These are phyloP conservation scores for Lasius platythorax DNA, from an alignment of 2,888 invertebrate genomes.

Conservation along the genomic window DNA sequence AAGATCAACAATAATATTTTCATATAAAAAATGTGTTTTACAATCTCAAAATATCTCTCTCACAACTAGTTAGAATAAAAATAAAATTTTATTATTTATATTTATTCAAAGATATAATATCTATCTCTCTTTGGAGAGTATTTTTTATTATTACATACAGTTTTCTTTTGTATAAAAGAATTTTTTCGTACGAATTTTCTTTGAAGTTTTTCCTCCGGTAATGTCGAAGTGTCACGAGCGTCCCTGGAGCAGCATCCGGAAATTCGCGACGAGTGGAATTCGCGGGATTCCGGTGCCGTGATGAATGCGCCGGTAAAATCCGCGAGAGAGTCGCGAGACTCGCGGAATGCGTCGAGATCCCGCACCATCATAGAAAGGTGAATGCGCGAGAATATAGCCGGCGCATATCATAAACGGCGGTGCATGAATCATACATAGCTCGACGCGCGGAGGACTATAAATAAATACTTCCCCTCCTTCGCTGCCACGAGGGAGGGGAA, in stretches of 20 bases:
- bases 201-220: too few species aligned
- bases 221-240: not conserved
- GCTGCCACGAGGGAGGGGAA: not conserved
- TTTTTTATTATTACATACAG: not conserved
- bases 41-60: too few species aligned
- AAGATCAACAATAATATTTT: too few species aligned
- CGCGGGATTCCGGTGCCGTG: not conserved
- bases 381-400: slow-evolving; percentile 7
- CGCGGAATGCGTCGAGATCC: not conserved
- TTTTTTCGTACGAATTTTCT: not conserved
- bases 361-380: slow-evolving; percentile 9
- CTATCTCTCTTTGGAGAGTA: not conserved
- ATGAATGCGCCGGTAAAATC: slow-evolving; percentile 21
- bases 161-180: not conserved
- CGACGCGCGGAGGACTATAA: slow-evolving; percentile 37
- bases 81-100: too few species aligned
- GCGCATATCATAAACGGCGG: slow-evolving; percentile 31
- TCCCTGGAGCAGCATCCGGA: not conserved
- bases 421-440: slow-evolving; percentile 49
- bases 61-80: not conserved
- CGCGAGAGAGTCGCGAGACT: slow-evolving; percentile 7
- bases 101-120: not conserved
- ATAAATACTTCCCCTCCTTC: slow-evolving; percentile 15
- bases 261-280: slow-evolving; percentile 11
- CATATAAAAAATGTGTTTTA: too few species aligned